Conservation (phyloP, 1,140 invertebrate genomes). For the Ooceraea biroi region DNA sequence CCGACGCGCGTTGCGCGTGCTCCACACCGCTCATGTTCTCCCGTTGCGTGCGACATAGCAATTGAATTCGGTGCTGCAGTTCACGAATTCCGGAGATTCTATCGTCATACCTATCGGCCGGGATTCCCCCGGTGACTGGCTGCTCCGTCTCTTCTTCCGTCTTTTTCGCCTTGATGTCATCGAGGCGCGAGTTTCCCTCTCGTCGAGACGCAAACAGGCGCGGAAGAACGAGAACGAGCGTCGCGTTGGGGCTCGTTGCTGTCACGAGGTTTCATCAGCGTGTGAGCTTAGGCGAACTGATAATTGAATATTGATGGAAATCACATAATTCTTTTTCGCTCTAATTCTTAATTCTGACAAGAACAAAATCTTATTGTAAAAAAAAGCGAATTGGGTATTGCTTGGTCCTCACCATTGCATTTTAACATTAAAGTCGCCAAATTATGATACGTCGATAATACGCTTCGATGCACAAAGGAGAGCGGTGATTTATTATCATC, state of each 20-base stretch:
- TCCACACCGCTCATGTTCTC: constrained; percentile 66
- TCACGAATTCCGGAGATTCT: constrained; percentile 83
- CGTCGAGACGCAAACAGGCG: too few species aligned
- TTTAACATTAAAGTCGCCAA: too few species aligned
- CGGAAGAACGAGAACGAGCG: not conserved
- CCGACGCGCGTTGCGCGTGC: constrained; percentile 22
- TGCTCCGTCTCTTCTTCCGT: not conserved
- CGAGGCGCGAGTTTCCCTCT: not conserved
- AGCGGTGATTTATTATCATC: not conserved
- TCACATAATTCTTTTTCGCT: too few species aligned
- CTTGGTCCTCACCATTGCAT: too few species aligned
- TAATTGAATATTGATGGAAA: too few species aligned
- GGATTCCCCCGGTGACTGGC: not conserved
- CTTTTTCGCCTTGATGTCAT: not conserved
- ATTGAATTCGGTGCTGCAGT: constrained; percentile 84
- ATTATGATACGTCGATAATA: not conserved
- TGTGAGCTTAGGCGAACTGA: too few species aligned
- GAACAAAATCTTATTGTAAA: too few species aligned
- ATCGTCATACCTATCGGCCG: constrained; percentile 71
- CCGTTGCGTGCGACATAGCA: constrained; percentile 80
- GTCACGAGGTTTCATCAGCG: not conserved
- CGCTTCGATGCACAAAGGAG: not conserved
- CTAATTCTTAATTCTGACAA: too few species aligned
- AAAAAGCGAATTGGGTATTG: too few species aligned
- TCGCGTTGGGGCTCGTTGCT: too few species aligned